Evolutionary conservation across 2,113 vertebrate genomes (phyloP), one percentile per base, ranked within the genome.

Genomic region (Arenaria interpres): DNA sequence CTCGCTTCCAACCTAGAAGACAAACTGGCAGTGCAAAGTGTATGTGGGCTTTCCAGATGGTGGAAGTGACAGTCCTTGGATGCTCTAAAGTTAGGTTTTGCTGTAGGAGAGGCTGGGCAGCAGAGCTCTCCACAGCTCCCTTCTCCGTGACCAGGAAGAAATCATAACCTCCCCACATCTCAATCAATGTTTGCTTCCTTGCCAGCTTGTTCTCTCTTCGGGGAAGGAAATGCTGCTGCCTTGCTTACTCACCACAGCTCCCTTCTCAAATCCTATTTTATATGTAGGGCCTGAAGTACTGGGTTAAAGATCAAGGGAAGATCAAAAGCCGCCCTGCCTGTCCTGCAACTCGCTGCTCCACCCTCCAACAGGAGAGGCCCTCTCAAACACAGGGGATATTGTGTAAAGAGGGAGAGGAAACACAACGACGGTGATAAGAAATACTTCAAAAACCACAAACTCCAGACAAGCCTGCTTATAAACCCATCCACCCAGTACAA

Each of bases 281-380:
- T 54, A 88, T n/a, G 54, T 54, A 95, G n/a, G 27, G 74, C 91
- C 79, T 68, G 63, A 92, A 85, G 88, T 78, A 93, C 80, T 92
- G 57, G 96, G 85, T 93, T 71, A 96, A 95, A 97, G 96, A 96
- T 82, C 83, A 91, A 71, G 90, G 88, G 81, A 95, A 85, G 89
- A 96, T 94, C 93, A 94, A 96, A 96, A 91, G 84, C 63, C 2
- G 10, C 77, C 12, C 5, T 69, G 74, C 93, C 84, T 0, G 1
- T 75, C 75, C 84, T 79, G 53, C 92, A 87, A 48, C 80, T 30
- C 30, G 57, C 56, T 88, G 27, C 91, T 90, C 94, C 94, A 84
- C 91, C 84, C 92, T 89, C 22, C 59, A 56, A 48, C 66, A 92
- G 93, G 82, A 94, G 76, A 66, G 76, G 87, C 93, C 59, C 46